Percentiles rank a stretch among this genome's conserved stretches.
These are phyloP conservation scores for Callyntrura guangdongensis DNA, from an alignment of 2,888 invertebrate genomes.

Conservation along the genomic window DNA sequence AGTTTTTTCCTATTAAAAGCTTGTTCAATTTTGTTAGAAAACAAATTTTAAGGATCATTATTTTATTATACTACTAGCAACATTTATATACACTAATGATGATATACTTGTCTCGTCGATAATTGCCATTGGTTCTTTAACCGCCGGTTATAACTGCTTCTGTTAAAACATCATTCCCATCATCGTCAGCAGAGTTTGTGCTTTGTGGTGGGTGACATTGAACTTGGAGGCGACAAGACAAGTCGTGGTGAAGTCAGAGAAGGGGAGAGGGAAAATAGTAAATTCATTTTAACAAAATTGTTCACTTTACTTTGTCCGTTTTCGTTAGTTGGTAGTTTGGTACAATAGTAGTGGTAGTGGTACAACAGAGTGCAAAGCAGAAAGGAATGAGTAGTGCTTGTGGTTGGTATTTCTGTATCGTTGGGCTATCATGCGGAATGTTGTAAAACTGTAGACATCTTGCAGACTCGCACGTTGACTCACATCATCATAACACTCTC, in stretches of 20 bases:
- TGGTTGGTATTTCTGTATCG: not conserved
- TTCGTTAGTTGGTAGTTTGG: conserved; percentile 38
- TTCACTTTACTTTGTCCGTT: conserved; percentile 39
- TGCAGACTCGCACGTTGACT: conserved; percentile 22
- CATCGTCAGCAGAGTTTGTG: conserved; percentile 34
- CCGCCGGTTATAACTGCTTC: not conserved
- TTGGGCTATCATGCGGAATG: conserved; percentile 19
- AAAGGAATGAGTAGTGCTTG: not conserved
- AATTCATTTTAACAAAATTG: conserved; percentile 23
- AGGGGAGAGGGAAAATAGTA: conserved; percentile 40
- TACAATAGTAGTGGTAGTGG: conserved; percentile 43
- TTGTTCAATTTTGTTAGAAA: conserved; percentile 9
- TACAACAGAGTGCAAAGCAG: conserved; percentile 7
- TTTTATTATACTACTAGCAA: not conserved
- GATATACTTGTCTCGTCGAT: conserved; percentile 7
- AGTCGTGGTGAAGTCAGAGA: not conserved
- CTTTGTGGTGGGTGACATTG: conserved; percentile 72
- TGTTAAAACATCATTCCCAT: not conserved
- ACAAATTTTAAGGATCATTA: conserved; percentile 8
- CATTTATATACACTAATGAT: conserved; percentile 2
- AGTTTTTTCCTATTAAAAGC: conserved; percentile 1
- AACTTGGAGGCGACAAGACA: conserved; percentile 59
- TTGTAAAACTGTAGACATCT: conserved; percentile 44
- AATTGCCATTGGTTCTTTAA: not conserved
- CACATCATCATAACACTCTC: too few species aligned